phyloP scores from a whole-genome alignment of 2,888 invertebrate species.

The Mythimna albipuncta region DNA sequence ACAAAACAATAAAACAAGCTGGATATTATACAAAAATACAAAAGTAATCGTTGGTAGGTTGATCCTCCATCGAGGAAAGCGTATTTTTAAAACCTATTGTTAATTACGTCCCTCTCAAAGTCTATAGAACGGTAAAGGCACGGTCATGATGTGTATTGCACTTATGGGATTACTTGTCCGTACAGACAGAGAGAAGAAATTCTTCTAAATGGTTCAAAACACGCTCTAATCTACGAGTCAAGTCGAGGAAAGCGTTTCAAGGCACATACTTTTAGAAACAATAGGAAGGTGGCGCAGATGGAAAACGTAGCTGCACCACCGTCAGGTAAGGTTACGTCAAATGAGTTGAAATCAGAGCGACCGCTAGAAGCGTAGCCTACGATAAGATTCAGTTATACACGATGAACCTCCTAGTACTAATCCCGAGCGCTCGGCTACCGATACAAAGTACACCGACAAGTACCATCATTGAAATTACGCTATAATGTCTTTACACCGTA shows the following conservation, averaged over 20 bases:
- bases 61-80: conserved; percentile 80
- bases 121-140: conserved; percentile 91
- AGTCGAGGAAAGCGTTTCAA: conserved; percentile 90
- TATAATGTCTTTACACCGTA: conserved; percentile 65
- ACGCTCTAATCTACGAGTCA: conserved; percentile 88
- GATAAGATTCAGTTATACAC: conserved; percentile 67
- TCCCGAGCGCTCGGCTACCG: conserved; percentile 69
- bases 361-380: conserved; percentile 86
- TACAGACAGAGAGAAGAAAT: conserved; percentile 88
- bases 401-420: conserved; percentile 67
- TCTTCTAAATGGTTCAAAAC: conserved; percentile 89
- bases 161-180: conserved; percentile 87
- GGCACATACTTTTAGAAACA: conserved; percentile 91
- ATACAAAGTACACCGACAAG: conserved; percentile 55
- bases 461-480: conserved; percentile 59
- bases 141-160: conserved; percentile 91
- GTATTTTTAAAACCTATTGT: conserved; percentile 88
- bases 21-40: conserved; percentile 83
- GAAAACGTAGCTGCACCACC: conserved; percentile 78
- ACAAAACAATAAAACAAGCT: conserved; percentile 79
- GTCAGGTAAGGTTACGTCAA: conserved; percentile 76
- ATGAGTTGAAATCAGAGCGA: conserved; percentile 83
- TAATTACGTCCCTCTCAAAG: conserved; percentile 90
- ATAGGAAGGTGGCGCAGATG: conserved; percentile 83
- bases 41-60: conserved; percentile 82